Base-by-base conservation (phyloP, 2,797 vertebrate species). In the Syngnathus rostellatus region DNA sequence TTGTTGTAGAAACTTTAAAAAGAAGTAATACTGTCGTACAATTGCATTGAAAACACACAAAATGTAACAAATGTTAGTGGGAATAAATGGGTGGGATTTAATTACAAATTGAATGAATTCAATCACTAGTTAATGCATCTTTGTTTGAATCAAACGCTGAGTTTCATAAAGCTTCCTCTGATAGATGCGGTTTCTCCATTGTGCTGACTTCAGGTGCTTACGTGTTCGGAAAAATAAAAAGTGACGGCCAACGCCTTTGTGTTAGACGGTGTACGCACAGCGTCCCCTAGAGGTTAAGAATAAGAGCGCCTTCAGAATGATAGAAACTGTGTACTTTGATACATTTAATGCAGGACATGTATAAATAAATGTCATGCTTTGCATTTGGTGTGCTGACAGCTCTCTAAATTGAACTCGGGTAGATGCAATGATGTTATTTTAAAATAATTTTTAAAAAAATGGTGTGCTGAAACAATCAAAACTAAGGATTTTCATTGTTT, bases 221-320 rank as follows among this genome's bases (percentile, higher is more conserved):
- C 46, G 62, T 37, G 3, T 48, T 8, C 31, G 25, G 53, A 54
- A 54, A 46, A 46, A 37, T 21, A 8, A 37, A 53, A 50, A 41
- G 19, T 41, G 19, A 41, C 10, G 19, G 76, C 53, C 72, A 72
- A 75, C 71, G 71, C 69, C 74, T 79, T 62, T 11, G 1, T 6
- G 31, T 5, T 2, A 23, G 48, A 46, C 16, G 5, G 39, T n/a
- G 10, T 54, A 19, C 17, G n/a, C 46, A 62, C 21, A 76, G 76
- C 62, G 77, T 8, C 75, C 0, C 65, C 0, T 5, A 62, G 77
- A 46, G 84, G 72, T 64, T 8, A 37, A 31, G 40, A 23, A 62
- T 12, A 55, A 31, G 25, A 6, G 5, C 25, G 31, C 14, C 25
- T 31, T 16, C 12, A 31, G 23, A 31, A 31, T 10, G 4, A 54